Base-by-base conservation (phyloP, 1,140 invertebrate species). In the Oedothorax gibbosus region DNA sequence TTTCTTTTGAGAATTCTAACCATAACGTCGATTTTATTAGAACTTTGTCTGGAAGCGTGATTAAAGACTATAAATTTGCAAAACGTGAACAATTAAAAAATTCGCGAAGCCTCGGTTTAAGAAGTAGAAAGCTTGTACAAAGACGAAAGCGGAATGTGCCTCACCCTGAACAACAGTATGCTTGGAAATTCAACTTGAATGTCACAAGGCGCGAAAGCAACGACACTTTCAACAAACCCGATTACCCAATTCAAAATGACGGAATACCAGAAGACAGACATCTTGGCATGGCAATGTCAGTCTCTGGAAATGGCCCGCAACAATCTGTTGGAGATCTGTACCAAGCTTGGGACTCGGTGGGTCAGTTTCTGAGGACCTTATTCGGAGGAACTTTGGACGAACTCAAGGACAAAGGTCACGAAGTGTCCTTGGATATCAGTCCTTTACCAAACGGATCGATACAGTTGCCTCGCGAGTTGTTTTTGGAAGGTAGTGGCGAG, bases 281-380 rank as follows among this genome's bases (percentile, higher is more conserved):
- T 53, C 15, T 71, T 15, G 50, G 54, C 18, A 71, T 71, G 50
- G 69, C 50, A 6, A 18, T 71, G n/a, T 21, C 51, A 7, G 10
- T 71, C 9, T 15, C 51, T 20, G 69, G 50, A 20, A 51, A 15
- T 18, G 50, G 15, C n/a, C 69, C 49, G n/a, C 50, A 71, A 18
- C 7, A 53, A 6, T 71, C 69, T 14, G 51, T 18, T 9, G 15
- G 54, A 54, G 50, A 71, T n/a, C 20, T 71, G 15, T 51, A 71
- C 20, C 49, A 71, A 18, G 69, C 69, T 7, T 71, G 69, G 69
- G 69, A 71, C 7, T 53, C 49, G 5, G 51, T 71, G 2, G 69
- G 69, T 18, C 21, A n/a, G 21, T 18, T 71, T 2, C 9, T 71
- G 20, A 18, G 20, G 6, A 71, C 9, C n/a, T 11, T 71, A 7